Evolutionary conservation across 2,113 vertebrate genomes (phyloP), one percentile per base, ranked within the genome.

Genomic region (Scopus umbretta): DNA sequence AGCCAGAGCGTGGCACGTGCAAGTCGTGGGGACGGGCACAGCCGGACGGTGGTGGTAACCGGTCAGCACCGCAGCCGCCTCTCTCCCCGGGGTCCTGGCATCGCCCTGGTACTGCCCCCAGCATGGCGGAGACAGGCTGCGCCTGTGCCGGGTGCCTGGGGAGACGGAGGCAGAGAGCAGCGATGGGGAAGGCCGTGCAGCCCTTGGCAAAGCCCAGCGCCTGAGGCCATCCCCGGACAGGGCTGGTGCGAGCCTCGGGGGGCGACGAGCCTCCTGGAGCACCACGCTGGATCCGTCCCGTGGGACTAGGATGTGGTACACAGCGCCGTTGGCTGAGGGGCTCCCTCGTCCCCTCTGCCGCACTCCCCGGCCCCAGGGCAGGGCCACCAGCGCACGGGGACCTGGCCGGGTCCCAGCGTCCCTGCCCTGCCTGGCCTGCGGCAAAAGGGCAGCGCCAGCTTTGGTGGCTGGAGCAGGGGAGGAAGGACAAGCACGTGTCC

Each of bases 201-300:
- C 26, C 27, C 16, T 34, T 12, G 38, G 26, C 6, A 12, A 47
- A 63, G 40, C n/a, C 63, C 63, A 19, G 27, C 1, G 1, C 22
- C 71, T 1, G 4, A 22, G 17, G 20, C 11, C 2, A 4, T 11
- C 26, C 19, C 13, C n/a, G 10, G 2, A 13, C 49, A 47, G 11
- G 19, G 27, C 43, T 59, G 40, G 38, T 4, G 38, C 34, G 26
- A 22, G 55, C 55, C 22, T 26, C 0, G 1, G 9, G 26, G 11
- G 3, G 8, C 5, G 5, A 20, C 1, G 3, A 84, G 8, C 16
- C 52, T 62, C 56, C 29, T 13, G 36, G 38, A 45, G 32, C 26
- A 45, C 25, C 45, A 3, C 0, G 0, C 17, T 5, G 14, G 34
- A 38, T 50, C 73, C 5, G 1, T 36, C 20, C 45, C 0, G 0